Conservation (phyloP, 2,113 vertebrate genomes). For the Macroglossus sobrinus region DNA sequence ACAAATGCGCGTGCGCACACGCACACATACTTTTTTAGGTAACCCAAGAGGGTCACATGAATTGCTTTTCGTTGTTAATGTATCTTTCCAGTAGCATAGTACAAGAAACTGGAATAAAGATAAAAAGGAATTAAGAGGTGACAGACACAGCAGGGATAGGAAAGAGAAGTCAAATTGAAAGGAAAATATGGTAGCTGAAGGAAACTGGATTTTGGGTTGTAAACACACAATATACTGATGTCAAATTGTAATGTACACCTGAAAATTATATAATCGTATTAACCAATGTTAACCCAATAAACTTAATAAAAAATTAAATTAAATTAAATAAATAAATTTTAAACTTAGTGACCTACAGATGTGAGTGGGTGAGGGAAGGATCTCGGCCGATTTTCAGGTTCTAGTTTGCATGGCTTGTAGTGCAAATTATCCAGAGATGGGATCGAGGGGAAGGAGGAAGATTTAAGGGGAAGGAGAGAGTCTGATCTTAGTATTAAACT, state of each 20-base stretch:
- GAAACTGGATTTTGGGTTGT: too few species aligned
- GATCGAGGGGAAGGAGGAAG: not conserved
- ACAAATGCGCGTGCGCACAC: too few species aligned
- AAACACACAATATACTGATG: too few species aligned
- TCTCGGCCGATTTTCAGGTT: not conserved
- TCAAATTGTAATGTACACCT: too few species aligned
- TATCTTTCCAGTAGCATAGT: not conserved
- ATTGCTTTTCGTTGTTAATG: not conserved
- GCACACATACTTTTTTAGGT: not conserved
- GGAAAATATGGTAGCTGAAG: not conserved
- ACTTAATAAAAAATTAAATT: too few species aligned
- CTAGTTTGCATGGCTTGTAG: accelerated
- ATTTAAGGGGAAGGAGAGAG: not conserved
- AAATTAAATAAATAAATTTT: not conserved
- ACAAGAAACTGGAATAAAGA: not conserved
- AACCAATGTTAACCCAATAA: too few species aligned
- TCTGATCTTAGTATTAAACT: not conserved
- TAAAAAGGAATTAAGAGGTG: not conserved
- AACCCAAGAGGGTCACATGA: not conserved
- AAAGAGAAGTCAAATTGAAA: not conserved
- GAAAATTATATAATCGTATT: too few species aligned
- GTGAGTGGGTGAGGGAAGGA: not conserved
- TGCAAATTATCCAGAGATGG: not conserved
- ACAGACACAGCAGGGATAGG: not conserved
- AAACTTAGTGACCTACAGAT: not conserved